phyloP scores from a whole-genome alignment of 2,888 invertebrate genomes.

The Trachelus tabidus region DNA sequence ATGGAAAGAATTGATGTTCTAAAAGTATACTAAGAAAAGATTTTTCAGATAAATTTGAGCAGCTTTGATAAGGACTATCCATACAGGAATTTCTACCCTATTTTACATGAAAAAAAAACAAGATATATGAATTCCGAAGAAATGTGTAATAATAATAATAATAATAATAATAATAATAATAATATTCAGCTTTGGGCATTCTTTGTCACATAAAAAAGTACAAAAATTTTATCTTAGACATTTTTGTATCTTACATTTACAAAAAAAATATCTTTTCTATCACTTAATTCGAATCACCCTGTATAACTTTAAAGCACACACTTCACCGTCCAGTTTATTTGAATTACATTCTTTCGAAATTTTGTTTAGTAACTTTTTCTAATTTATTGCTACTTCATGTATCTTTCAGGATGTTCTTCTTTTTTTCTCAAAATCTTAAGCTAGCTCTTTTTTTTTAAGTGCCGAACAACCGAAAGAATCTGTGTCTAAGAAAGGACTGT shows the following conservation, averaged over 20 bases:
- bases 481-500: slow-evolving; percentile 41
- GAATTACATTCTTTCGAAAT: neutral
- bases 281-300: neutral
- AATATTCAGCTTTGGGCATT: neutral
- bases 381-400: neutral
- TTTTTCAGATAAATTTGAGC: neutral
- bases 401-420: neutral
- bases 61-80: neutral
- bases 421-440: neutral
- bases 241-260: neutral
- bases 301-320: neutral
- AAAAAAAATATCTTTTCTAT: neutral
- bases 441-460: neutral
- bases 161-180: too few species aligned
- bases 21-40: neutral
- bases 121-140: neutral
- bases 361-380: neutral
- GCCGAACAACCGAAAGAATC: slow-evolving; percentile 24
- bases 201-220: neutral
- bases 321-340: neutral
- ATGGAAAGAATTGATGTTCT: too few species aligned
- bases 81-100: neutral
- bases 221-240: neutral
- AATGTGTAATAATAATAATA: neutral
- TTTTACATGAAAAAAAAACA: neutral